phyloP scores from a whole-genome alignment of 2,888 invertebrate genomes.

The Trachelus tabidus region DNA sequence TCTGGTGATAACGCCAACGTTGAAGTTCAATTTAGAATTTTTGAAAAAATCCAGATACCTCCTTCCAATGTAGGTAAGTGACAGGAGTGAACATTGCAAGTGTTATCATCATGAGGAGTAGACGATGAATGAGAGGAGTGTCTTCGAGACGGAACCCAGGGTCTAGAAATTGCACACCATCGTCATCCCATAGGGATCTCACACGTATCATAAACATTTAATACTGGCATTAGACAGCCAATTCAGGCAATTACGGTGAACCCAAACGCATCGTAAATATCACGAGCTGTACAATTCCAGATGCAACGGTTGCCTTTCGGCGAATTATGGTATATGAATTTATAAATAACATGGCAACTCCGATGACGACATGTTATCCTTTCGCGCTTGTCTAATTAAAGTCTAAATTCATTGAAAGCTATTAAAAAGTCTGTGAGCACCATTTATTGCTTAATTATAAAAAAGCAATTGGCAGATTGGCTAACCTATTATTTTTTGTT shows the following conservation, averaged over 20 bases:
- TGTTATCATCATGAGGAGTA: not conserved
- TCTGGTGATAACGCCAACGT: not conserved
- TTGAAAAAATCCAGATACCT: not conserved
- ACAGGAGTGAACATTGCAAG: not conserved
- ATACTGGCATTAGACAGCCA: constrained; percentile 39
- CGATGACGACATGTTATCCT: not conserved
- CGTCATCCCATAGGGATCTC: constrained; percentile 10
- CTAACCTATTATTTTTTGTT: not conserved
- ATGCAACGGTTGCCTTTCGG: not conserved
- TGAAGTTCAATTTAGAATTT: not conserved
- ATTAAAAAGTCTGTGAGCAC: not conserved
- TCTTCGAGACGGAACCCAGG: not conserved
- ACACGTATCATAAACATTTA: constrained; percentile 52
- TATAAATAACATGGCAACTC: constrained; percentile 2
- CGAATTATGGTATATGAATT: constrained; percentile 13
- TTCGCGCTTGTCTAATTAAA: not conserved
- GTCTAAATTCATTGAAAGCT: not conserved
- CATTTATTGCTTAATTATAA: not conserved
- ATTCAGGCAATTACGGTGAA: constrained; percentile 37
- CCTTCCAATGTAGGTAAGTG: not conserved
- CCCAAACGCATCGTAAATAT: constrained; percentile 35
- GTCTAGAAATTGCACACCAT: not conserved
- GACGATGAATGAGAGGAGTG: not conserved
- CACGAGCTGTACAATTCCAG: constrained; percentile 2
- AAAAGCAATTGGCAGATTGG: not conserved